phyloP scores from a whole-genome alignment of 2,888 invertebrate species.

The Spicauda simplicius region DNA sequence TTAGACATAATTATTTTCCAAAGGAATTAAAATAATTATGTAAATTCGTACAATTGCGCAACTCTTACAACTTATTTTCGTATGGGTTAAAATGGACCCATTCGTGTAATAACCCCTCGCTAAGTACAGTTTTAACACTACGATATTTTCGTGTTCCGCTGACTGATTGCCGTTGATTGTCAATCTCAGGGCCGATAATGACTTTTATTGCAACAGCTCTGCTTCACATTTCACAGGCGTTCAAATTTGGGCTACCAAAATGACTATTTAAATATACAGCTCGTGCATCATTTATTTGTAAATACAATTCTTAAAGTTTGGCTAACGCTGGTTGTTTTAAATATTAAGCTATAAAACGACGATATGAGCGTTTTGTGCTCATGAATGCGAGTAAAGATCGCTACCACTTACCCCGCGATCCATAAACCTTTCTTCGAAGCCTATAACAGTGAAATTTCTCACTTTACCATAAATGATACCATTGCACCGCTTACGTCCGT shows the following conservation, averaged over 20 bases:
- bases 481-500: conserved; percentile 37
- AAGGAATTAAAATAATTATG: no score
- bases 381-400: conserved; percentile 14
- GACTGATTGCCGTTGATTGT: conserved; percentile 29
- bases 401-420: conserved; percentile 19
- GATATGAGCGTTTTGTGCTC: background rate
- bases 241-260: conserved; percentile 1
- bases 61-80: background rate
- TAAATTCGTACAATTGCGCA: no score
- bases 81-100: background rate
- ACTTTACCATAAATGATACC: conserved; percentile 47
- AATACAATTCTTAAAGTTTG: no score
- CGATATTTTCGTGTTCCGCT: conserved; percentile 20
- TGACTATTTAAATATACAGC: background rate
- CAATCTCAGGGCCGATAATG: conserved; percentile 18
- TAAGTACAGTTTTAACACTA: conserved; percentile 39
- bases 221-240: conserved; percentile 6
- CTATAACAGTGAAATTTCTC: conserved; percentile 40
- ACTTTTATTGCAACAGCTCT: conserved; percentile 20
- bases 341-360: background rate
- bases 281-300: no score
- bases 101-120: conserved; percentile 13
- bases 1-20: no score
- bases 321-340: background rate
- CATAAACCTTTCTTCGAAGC: conserved; percentile 40